Conservation (phyloP, 2,797 vertebrate genomes). For the Sebastes taczanowskii region DNA sequence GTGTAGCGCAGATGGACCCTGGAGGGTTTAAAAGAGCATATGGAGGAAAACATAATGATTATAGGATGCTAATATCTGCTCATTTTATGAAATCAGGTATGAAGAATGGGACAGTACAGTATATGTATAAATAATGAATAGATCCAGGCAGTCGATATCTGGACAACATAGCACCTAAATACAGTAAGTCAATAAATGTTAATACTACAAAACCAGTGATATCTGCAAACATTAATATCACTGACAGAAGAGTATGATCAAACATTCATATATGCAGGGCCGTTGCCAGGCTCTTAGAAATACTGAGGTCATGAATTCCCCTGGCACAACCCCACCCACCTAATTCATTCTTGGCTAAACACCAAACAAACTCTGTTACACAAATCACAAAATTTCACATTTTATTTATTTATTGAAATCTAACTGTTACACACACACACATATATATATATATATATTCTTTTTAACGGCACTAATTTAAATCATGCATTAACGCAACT, state of each 20-base stretch:
- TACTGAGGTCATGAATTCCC: not conserved
- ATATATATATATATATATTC: no score
- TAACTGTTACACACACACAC: no score
- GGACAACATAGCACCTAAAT: not conserved
- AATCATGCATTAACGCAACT: no score
- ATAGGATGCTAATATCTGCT: not conserved
- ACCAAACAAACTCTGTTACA: not conserved
- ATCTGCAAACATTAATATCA: not conserved
- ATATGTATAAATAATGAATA: not conserved
- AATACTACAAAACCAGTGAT: not conserved
- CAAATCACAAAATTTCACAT: no score
- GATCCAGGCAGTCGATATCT: not conserved
- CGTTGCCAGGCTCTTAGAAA: not conserved
- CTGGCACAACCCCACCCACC: not conserved
- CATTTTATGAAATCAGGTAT: not conserved
- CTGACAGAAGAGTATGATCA: not conserved
- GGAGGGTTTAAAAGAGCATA: not conserved
- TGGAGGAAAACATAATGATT: slow-evolving; percentile 1
- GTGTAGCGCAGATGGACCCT: slow-evolving; percentile 11
- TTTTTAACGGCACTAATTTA: no score
- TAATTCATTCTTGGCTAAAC: not conserved
- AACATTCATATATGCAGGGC: not conserved
- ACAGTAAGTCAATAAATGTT: not conserved
- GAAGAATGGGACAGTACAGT: not conserved
- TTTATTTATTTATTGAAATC: not conserved